These are phyloP conservation scores for Dilophus febrilis DNA, from an alignment of 2,888 invertebrate species.

Conservation along the genomic window DNA sequence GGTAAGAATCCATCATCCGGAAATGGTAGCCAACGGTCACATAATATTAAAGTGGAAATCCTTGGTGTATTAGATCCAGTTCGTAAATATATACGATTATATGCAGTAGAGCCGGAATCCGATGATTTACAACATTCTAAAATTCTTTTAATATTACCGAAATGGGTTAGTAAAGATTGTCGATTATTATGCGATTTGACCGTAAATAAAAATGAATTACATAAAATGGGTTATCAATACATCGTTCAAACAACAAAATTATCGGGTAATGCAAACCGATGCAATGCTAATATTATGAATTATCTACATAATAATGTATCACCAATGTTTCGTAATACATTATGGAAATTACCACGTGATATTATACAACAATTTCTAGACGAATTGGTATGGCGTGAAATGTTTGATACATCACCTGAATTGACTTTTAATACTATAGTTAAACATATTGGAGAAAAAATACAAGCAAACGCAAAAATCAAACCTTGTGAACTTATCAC, in stretches of 20 bases:
- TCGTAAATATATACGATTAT: slow-evolving; percentile 56
- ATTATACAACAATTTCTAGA: slow-evolving; percentile 84
- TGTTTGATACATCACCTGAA: slow-evolving; percentile 59
- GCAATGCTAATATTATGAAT: slow-evolving; percentile 69
- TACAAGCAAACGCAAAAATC: slow-evolving; percentile 45
- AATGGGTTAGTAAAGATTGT: slow-evolving; percentile 66
- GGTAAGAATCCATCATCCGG: too few species aligned
- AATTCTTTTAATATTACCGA: slow-evolving; percentile 56
- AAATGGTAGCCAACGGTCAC: slow-evolving; percentile 54
- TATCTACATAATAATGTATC: slow-evolving; percentile 72
- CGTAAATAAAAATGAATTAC: slow-evolving; percentile 62
- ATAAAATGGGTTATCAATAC: slow-evolving; percentile 60
- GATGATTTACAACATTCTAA: slow-evolving; percentile 66
- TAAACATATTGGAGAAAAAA: slow-evolving; percentile 61
- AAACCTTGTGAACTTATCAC: too few species aligned
- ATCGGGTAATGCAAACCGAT: slow-evolving; percentile 37
- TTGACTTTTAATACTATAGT: slow-evolving; percentile 70
- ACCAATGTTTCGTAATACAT: slow-evolving; percentile 77
- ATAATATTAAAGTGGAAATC: slow-evolving; percentile 78
- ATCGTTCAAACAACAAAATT: slow-evolving; percentile 45
- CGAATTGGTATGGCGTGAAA: slow-evolving; percentile 78
- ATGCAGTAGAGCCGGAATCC: slow-evolving; percentile 66
- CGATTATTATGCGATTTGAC: slow-evolving; percentile 66
- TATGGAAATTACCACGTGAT: slow-evolving; percentile 62
- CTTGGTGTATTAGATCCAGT: slow-evolving; percentile 63